Base-by-base conservation (phyloP, 2,797 vertebrate genomes). In the Champsocephalus gunnari region DNA sequence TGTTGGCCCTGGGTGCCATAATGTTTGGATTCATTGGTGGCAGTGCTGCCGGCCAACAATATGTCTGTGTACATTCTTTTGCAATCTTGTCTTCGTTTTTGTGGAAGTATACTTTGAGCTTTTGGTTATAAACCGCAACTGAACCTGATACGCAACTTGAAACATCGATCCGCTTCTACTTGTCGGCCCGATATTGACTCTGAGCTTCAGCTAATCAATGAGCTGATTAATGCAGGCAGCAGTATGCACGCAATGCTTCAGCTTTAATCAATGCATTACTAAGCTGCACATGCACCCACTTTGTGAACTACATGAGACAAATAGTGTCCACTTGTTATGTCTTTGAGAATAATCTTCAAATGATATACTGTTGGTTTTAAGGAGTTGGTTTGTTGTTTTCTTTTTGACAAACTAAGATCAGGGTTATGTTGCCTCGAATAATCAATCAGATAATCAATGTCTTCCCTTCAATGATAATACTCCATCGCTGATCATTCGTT, bases 191-290 rank as follows among this genome's bases (percentile, higher is more conserved):
- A 75, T 61, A 86, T 69, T 44, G 81, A 88, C 77, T 83, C 45
- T 5, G 75, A 65, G 80, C 81, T 71, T 60, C 61, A 53, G 75
- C 75, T 81, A 85, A 92, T 89, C 82, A 89, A 81, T 87, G 54
- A 84, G 76, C 67, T 75, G 81, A 85, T 90, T 87, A 86, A 86
- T 66, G 77, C 66, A 14, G 66, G n/a, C 83, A 65, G 75, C 73
- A 12, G 74, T 28, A 45, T 71, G 66, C 60, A 58, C 32, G 17
- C 53, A 9, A 5, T 58, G 58, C 69, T 17, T 41, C 66, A 5
- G 70, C 4, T 3, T 59, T 67, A 58, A 85, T 88, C 81, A 79
- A 72, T 85, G 47, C 12, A 43, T 54, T 32, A 61, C 71, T 72
- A 70, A 88, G 59, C 80, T 62, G 71, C 66, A 68, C 16, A n/a